Conservation (phyloP, 2,888 invertebrate genomes). For the Trichopria drosophilae region DNA sequence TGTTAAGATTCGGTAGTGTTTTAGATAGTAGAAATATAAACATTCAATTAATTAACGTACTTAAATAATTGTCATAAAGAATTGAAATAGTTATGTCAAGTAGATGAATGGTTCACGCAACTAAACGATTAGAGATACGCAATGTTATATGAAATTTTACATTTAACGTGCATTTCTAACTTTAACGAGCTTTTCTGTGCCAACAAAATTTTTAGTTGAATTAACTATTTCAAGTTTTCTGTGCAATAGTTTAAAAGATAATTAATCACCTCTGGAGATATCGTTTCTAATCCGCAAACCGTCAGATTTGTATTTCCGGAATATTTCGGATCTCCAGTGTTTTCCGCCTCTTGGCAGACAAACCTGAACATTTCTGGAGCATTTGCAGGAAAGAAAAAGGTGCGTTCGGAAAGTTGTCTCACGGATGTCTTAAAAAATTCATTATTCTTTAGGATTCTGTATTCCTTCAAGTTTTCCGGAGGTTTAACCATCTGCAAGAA, state of each 20-base stretch:
- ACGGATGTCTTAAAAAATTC: slow-evolving; percentile 64
- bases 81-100: no score
- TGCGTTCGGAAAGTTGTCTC: slow-evolving; percentile 62
- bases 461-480: slow-evolving; percentile 59
- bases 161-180: no score
- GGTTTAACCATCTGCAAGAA: slow-evolving; percentile 24
- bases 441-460: slow-evolving; percentile 63
- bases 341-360: slow-evolving; percentile 1
- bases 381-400: slow-evolving; percentile 68
- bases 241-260: neutral
- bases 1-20: no score
- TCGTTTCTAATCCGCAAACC: slow-evolving; percentile 12
- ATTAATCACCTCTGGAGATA: neutral
- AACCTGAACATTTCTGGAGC: slow-evolving; percentile 57
- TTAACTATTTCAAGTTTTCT: neutral
- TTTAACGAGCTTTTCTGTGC: no score
- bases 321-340: no score
- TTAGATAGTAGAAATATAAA: no score
- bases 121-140: no score
- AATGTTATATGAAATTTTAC: no score
- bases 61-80: no score
- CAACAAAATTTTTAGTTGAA: no score
- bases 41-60: no score
- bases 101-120: no score
- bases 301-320: neutral